phyloP scores from a whole-genome alignment of 2,888 invertebrate genomes.

The Nemotelus pantherinus region DNA sequence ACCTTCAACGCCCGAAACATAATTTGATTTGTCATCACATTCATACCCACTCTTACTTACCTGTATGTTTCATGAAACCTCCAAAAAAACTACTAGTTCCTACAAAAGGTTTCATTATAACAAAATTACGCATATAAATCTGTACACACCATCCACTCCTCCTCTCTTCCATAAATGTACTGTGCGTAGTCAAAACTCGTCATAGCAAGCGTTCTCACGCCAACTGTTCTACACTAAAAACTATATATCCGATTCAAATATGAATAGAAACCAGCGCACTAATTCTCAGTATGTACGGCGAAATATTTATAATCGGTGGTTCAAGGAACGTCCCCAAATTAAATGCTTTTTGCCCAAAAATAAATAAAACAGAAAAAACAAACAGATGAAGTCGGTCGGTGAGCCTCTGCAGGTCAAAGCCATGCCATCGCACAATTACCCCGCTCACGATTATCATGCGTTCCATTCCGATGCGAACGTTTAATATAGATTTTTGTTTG shows the following conservation, averaged over 20 bases:
- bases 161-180: background rate
- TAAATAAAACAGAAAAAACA: conserved; percentile 32
- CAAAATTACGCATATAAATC: background rate
- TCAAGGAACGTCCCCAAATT: conserved; percentile 50
- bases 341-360: conserved; percentile 35
- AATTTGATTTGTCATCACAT: conserved; percentile 10
- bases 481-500: background rate
- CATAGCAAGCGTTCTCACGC: no score
- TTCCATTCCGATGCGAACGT: no score
- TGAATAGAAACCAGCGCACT: background rate
- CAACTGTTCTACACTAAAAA: no score
- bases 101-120: background rate
- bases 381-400: conserved; percentile 2
- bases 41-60: background rate
- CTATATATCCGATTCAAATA: background rate
- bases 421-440: conserved; percentile 29
- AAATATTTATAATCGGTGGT: conserved; percentile 12
- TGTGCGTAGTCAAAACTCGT: background rate
- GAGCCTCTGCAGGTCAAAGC: conserved; percentile 48
- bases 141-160: conserved; percentile 14
- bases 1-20: background rate
- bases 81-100: background rate
- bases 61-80: background rate
- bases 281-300: background rate
- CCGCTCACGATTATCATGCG: background rate